Percentiles rank a stretch among this genome's conserved stretches.
These are phyloP conservation scores for Tenrec ecaudatus DNA, from an alignment of 2,113 vertebrate species.

Conservation along the genomic window DNA sequence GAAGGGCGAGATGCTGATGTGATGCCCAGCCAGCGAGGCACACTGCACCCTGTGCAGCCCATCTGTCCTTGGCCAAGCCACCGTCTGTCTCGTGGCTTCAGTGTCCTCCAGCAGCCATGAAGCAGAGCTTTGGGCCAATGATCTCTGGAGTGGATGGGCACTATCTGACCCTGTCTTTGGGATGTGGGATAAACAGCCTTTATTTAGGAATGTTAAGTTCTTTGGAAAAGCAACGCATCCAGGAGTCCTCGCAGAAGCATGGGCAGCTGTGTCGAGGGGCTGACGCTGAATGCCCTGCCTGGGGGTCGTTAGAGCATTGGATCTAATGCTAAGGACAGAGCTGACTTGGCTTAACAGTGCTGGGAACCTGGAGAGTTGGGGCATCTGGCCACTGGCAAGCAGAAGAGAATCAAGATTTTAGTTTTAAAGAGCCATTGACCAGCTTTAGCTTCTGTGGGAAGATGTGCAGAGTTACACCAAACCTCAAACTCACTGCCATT, in stretches of 20 bases:
- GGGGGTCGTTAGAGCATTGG: not conserved
- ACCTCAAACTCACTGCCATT: too few relatives aligned
- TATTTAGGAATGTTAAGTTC: conserved; percentile 18
- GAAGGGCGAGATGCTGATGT: not conserved
- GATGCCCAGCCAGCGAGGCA: not conserved
- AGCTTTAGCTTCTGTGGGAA: not conserved
- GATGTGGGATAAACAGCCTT: not conserved
- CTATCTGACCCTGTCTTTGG: not conserved
- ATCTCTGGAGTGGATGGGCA: not conserved
- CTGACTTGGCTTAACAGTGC: not conserved
- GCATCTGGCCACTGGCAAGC: not conserved
- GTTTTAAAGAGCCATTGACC: conserved; percentile 55
- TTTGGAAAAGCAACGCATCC: not conserved
- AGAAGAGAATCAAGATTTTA: conserved; percentile 14
- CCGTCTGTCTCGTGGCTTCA: not conserved
- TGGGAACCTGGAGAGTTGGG: not conserved
- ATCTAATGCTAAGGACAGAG: not conserved
- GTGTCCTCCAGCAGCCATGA: not conserved
- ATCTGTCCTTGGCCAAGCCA: not conserved
- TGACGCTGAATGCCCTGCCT: not conserved
- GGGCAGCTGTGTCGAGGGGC: not conserved
- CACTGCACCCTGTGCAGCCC: not conserved
- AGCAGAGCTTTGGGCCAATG: not conserved
- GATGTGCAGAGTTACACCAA: too few relatives aligned
- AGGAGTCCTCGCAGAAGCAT: not conserved